Evolutionary conservation across 2,888 invertebrate genomes (phyloP), one percentile per base, ranked within the genome.

Genomic region (Melanargia galathea): DNA sequence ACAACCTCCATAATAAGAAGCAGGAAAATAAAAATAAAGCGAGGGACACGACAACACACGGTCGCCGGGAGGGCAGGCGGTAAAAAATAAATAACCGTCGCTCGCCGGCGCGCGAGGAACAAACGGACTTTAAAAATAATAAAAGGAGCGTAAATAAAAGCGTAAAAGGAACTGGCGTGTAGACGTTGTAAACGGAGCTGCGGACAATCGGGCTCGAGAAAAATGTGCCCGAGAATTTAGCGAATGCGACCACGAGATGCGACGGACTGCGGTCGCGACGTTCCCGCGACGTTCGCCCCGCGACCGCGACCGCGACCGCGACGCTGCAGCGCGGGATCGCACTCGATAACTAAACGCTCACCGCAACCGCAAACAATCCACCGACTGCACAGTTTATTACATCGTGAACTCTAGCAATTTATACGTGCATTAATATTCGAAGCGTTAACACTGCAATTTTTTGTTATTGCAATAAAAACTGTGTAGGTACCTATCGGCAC

Each of bases 71-170:
- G 90, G 90, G 86, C 87, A 82, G 81, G 75, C 83, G 84, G 87
- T 87, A 89, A 89, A 88, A 90, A 91, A 90, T 87, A 90, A 89
- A 89, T 85, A 89, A 90, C 87, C 83, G 78, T 78, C 84, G 85
- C 84, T 82, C 82, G 84, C 86, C 87, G 88, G 87, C 88, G 87
- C 86, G 87, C 87, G 88, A 89, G 86, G 88, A 87, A 89, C 90
- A 91, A 90, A 90, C 89, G 87, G 87, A 88, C 87, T 90, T 88
- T 87, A 86, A 88, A 91, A 90, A 90, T 88, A 90, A 90, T 89
- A 90, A 90, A 90, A 90, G 87, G 86, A 89, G 85, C 87, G 89
- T 90, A 91, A 90, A 91, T 90, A 90, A 90, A 90, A 90, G 89
- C 89, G 90, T 91, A 89, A 90, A 90, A 90, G 90, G 89, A 89